phyloP scores from a whole-genome alignment of 2,888 invertebrate genomes.

The Melanophora roralis region DNA sequence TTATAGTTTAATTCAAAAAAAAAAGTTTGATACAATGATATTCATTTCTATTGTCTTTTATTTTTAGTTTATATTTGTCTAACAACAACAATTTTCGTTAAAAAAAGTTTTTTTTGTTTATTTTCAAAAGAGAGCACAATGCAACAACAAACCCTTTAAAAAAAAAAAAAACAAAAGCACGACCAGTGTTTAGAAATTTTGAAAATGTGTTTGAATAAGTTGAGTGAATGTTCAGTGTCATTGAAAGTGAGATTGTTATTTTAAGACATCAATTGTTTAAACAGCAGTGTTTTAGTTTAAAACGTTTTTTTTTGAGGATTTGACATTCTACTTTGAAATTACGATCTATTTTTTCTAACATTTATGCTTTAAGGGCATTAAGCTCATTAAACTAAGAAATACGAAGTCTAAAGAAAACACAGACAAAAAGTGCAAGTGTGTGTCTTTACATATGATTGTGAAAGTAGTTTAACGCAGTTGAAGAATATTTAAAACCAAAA shows the following conservation, averaged over 20 bases:
- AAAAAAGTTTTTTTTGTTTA: neutral
- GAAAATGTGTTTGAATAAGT: neutral
- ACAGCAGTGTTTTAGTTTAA: neutral
- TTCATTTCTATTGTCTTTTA: neutral
- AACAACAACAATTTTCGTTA: neutral
- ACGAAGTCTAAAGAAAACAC: neutral
- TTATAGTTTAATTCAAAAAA: neutral
- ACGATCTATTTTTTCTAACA: constrained; percentile 51
- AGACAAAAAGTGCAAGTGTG: neutral
- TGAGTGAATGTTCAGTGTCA: no score
- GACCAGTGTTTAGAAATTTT: neutral
- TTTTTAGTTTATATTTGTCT: neutral
- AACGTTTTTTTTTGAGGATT: neutral
- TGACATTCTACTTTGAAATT: neutral
- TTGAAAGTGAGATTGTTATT: neutral
- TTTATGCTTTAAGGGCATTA: neutral
- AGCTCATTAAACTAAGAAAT: constrained; percentile 38
- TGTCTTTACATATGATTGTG: neutral
- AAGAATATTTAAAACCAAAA: neutral
- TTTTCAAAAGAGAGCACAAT: neutral
- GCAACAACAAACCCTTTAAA: neutral
- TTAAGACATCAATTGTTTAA: neutral
- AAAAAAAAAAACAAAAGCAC: neutral
- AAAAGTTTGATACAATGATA: neutral
- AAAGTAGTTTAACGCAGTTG: neutral